Evolutionary conservation across 2,888 invertebrate genomes (phyloP).

Genomic region (Sarcophaga caerulescens): DNA sequence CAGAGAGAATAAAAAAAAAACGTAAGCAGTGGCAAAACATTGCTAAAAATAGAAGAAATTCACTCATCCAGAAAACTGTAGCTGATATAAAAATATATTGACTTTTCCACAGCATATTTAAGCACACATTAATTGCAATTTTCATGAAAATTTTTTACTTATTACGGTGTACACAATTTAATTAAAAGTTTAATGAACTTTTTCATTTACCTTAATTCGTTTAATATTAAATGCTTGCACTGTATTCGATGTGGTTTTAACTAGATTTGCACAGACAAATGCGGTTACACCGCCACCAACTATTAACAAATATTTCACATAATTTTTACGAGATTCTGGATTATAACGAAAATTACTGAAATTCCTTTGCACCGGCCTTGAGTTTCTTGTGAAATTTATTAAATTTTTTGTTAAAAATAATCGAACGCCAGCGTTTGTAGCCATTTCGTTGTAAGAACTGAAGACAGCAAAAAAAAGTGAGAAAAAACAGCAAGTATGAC

Average conservation of each 20-base stretch:
- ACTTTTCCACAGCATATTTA: slow-evolving; percentile 23
- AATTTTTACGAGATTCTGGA: slow-evolving; percentile 70
- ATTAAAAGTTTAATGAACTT: not conserved
- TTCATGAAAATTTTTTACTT: not conserved
- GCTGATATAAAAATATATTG: slow-evolving; percentile 34
- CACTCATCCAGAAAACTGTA: slow-evolving; percentile 30
- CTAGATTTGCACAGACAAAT: slow-evolving; percentile 81
- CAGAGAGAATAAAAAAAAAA: slow-evolving; percentile 24
- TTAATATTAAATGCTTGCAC: slow-evolving; percentile 83
- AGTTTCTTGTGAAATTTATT: slow-evolving; percentile 51
- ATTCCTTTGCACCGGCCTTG: slow-evolving; percentile 74
- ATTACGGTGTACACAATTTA: not conserved
- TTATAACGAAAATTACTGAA: slow-evolving; percentile 71
- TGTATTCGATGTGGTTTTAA: slow-evolving; percentile 77
- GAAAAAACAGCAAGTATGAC: slow-evolving; percentile 5
- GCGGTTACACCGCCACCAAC: slow-evolving; percentile 81
- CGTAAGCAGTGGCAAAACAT: slow-evolving; percentile 34
- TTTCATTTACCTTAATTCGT: slow-evolving; percentile 73
- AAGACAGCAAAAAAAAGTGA: not conserved
- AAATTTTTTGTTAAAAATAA: slow-evolving; percentile 53
- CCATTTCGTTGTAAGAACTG: slow-evolving; percentile 48
- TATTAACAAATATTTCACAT: slow-evolving; percentile 74
- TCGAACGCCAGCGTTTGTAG: slow-evolving; percentile 24
- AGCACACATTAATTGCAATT: not conserved
- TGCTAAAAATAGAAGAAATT: slow-evolving; percentile 53